Evolutionary conservation across 2,113 vertebrate genomes (phyloP), one percentile per base, ranked within the genome.

Genomic region (Lamprologus ornatipinnis): DNA sequence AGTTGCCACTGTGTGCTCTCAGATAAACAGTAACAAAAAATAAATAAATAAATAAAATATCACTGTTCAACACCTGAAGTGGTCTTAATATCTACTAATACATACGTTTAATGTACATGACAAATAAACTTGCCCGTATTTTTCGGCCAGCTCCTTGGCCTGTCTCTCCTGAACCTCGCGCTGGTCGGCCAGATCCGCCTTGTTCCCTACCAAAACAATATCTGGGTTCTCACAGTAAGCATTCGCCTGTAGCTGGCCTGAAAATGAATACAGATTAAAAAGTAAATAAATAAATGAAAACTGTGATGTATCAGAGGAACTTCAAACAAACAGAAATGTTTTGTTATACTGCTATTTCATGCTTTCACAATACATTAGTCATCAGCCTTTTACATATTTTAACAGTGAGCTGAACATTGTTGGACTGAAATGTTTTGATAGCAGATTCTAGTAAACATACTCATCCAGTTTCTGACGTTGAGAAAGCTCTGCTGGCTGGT

Each of bases 401-500:
- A 33, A 49, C 28, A 33, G 10, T 31, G 26, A 49, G 15, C 3
- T 49, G 26, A 78, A 49, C 70, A 78, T 19, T 31, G 9, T n/a
- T 31, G 15, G 70, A 75, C 70, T 49, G 15, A 49, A 78, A 78
- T 49, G 45, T n/a, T 49, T 49, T 31, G 70, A 75, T 19, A 75
- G 15, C 42, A 19, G 15, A 51, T 15, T 40, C 10, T 8, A 86
- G 35, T 10, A 49, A 8, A 93, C 98, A 93, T 96, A 99, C 98
- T 99, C 98, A 99, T 99, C 98, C 98, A 99, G 93, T 97, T 99
- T 47, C 98, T 96, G 96, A 99, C 97, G 80, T 99, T 99, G 84
- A 99, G 96, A 95, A 99, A 99, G 92, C 98, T 99, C 96, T 99
- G 98, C 85, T 99, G 98, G 94, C 97, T 99, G 90, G 98, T 99